Evolutionary conservation across 2,113 vertebrate species (phyloP).

Genomic region (Nothocercus julius): DNA sequence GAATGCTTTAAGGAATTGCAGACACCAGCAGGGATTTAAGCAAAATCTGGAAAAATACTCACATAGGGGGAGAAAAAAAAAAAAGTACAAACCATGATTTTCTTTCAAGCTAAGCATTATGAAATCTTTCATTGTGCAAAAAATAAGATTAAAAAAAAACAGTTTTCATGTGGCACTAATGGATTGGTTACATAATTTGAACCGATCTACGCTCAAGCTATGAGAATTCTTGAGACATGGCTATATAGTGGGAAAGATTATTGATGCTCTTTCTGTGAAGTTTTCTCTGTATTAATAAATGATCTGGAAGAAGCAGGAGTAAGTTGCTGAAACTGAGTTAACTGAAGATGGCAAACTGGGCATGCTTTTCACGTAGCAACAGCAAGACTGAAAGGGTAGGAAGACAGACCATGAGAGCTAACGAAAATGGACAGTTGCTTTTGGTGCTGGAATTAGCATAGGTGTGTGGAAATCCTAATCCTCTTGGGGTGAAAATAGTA

Average conservation of each 20-base stretch:
- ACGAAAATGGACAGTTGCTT: background rate
- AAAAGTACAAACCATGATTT: slow-evolving; percentile 29
- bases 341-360: background rate
- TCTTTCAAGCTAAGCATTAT: slow-evolving; percentile 27
- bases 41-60: slow-evolving; percentile 9
- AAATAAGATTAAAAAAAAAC: slow-evolving; percentile 24
- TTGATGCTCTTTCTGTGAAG: background rate
- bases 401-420: background rate
- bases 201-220: background rate
- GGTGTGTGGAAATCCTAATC: slow-evolving; percentile 22
- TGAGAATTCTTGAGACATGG: background rate
- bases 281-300: slow-evolving; percentile 13
- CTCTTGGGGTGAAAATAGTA: slow-evolving; percentile 30
- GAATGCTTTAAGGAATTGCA: slow-evolving; percentile 33
- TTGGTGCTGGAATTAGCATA: background rate
- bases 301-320: background rate
- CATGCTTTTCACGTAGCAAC: background rate
- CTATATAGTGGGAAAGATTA: background rate
- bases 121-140: slow-evolving; percentile 32
- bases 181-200: slow-evolving; percentile 25
- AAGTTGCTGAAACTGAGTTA: background rate
- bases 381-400: background rate
- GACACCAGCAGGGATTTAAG: background rate
- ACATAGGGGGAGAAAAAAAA: slow-evolving; percentile 50
- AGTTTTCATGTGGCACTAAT: background rate